Evolutionary conservation across 2,113 vertebrate genomes (phyloP), one percentile per base, ranked within the genome.

Genomic region (Cololabis saira): DNA sequence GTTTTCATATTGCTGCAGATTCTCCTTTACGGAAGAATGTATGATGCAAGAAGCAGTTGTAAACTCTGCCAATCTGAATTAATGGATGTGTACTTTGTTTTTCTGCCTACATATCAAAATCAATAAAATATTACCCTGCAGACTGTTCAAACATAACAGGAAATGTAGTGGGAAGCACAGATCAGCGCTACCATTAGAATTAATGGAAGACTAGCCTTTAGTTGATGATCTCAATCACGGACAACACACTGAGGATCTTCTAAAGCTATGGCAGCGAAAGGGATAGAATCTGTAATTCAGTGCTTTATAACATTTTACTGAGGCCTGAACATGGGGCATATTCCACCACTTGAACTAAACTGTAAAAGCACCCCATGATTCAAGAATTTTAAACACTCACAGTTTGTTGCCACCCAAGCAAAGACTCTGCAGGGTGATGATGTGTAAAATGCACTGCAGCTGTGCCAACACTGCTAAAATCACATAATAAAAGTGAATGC

Each of bases 41-140:
- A 44, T 69, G 61, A 80, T 61, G 53, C 52, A 69, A 78, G 24
- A 61, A 57, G 55, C 44, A 59, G 27, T 16, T 71, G 54, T 37
- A 57, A 47, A 41, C 55, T 53, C 30, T 22, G 27, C 59, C 62
- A 59, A 61, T 59, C 57, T 40, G 37, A 61, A 60, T 79, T 15
- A 67, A 37, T 37, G 61, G 24, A 40, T 54, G 21, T 40, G 41
- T 33, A 37, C 33, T 27, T 45, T 72, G 17, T 30, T 53, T n/a
- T 61, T 55, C 30, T 1, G 4, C 48, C 24, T 17, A 12, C 56
- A 15, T 45, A 33, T 68, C 22, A 58, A 17, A 47, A 63, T 62
- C 15, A 50, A 67, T 69, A 16, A 61, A 61, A 22, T 55, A 49
- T 66, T 49, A 60, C 42, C 8, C 1, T 51, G 24, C 13, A 22